These are phyloP conservation scores for Microtus montanus DNA, from an alignment of 2,113 vertebrate species.

Conservation along the genomic window DNA sequence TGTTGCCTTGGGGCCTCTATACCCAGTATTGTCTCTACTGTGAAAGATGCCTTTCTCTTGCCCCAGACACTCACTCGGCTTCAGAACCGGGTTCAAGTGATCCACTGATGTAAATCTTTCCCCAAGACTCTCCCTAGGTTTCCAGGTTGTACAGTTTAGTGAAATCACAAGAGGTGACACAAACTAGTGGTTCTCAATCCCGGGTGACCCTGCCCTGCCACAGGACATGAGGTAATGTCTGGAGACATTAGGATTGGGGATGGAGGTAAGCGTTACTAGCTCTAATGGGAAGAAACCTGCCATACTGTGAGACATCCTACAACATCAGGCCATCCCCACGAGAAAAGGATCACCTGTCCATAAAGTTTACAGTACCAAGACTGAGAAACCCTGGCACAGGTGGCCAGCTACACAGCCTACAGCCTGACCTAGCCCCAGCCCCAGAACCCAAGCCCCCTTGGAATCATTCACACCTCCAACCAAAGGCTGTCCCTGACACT, in stretches of 20 bases:
- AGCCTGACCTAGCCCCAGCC: not conserved
- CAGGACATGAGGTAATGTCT: not conserved
- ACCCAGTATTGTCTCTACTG: not conserved
- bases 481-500: not conserved
- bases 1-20: not conserved
- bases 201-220: not conserved
- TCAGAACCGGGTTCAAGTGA: constrained; percentile 11
- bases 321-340: not conserved
- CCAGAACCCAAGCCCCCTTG: not conserved
- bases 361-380: not conserved
- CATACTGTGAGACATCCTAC: not conserved
- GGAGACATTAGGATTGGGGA: not conserved
- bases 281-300: not conserved
- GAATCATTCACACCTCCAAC: not conserved
- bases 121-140: not conserved
- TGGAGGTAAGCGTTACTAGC: not conserved
- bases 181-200: not conserved
- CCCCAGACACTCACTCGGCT: not conserved
- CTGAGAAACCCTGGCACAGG: not conserved
- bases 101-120: not conserved
- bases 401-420: not conserved
- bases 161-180: not conserved
- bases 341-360: not conserved
- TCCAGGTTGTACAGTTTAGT: not conserved
- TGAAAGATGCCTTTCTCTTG: not conserved